Evolutionary conservation across 2,888 invertebrate genomes (phyloP).

Genomic region (Phlogophora meticulosa): DNA sequence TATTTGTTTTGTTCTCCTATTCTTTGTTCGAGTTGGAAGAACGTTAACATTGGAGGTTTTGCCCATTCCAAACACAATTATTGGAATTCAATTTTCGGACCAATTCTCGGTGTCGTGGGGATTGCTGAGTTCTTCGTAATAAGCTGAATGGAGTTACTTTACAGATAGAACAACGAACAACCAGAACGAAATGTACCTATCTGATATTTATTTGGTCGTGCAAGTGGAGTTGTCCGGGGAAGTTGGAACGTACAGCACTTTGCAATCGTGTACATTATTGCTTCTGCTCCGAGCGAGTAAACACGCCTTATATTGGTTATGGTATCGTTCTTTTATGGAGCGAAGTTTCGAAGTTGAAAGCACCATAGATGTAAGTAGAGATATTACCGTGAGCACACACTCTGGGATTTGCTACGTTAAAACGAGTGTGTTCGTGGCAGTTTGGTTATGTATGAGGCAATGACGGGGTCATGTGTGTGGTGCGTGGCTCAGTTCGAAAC

Average conservation of each 20-base stretch:
- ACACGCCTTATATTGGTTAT: conserved; percentile 5
- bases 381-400: neutral
- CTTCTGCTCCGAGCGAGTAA: conserved; percentile 5
- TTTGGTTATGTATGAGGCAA: conserved; percentile 7
- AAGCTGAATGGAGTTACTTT: conserved; percentile 36
- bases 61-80: conserved; percentile 54
- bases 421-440: neutral
- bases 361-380: neutral
- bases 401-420: neutral
- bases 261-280: conserved; percentile 19
- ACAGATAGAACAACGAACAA: conserved; percentile 8
- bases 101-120: conserved; percentile 35
- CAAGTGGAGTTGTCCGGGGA: conserved; percentile 1
- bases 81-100: conserved; percentile 61
- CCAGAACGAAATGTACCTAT: conserved; percentile 22
- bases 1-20: conserved; percentile 36
- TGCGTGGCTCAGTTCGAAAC: neutral
- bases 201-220: conserved; percentile 27
- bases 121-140: conserved; percentile 27
- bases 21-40: conserved; percentile 37
- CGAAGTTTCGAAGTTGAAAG: conserved; percentile 6
- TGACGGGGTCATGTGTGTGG: neutral
- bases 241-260: conserved; percentile 19
- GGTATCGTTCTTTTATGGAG: conserved; percentile 9
- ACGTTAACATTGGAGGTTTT: conserved; percentile 34